These are phyloP conservation scores for Nycticebus coucang DNA, from an alignment of 2,113 vertebrate genomes.

Conservation along the genomic window DNA sequence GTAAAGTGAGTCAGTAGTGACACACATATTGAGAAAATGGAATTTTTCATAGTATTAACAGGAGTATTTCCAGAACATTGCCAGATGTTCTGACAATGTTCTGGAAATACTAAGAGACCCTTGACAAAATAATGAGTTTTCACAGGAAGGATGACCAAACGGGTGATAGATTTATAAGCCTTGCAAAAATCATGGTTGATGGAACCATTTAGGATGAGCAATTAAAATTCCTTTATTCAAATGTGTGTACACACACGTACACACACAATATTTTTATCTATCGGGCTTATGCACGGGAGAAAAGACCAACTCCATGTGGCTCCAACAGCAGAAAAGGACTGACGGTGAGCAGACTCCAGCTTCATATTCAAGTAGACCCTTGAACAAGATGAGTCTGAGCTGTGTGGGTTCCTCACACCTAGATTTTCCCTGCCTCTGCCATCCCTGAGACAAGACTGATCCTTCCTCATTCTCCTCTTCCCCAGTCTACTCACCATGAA, in stretches of 20 bases:
- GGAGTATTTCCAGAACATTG: background rate
- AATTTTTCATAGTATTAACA: background rate
- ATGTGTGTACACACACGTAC: no score
- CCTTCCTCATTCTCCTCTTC: background rate
- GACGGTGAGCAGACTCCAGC: background rate
- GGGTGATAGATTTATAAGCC: background rate
- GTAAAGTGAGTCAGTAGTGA: constrained; percentile 33
- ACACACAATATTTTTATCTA: no score
- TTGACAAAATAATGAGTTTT: constrained; percentile 2
- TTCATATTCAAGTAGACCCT: background rate
- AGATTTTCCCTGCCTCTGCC: background rate
- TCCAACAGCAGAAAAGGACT: background rate
- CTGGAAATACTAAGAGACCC: background rate
- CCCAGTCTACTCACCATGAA: background rate
- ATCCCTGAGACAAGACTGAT: no score
- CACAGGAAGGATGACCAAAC: background rate
- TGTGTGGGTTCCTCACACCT: background rate
- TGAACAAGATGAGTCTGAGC: background rate
- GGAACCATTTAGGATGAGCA: background rate
- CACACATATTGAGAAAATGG: constrained; percentile 13
- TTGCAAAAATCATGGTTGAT: background rate
- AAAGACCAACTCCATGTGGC: background rate
- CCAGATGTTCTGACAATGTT: background rate
- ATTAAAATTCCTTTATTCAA: background rate
- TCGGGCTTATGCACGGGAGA: background rate